phyloP scores from a whole-genome alignment of 2,888 invertebrate species.

The Volucella zonaria region DNA sequence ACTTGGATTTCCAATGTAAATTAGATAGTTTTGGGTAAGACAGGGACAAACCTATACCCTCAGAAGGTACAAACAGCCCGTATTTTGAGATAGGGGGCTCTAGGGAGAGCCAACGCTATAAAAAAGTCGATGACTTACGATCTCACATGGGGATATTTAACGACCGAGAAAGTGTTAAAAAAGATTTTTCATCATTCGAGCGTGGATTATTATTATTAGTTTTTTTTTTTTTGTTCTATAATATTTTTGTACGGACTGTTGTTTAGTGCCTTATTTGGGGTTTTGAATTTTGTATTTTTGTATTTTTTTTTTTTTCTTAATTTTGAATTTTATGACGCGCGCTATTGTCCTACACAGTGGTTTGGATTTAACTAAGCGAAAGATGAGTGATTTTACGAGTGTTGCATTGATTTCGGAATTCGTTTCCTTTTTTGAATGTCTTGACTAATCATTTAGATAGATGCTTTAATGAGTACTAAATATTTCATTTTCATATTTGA shows the following conservation, averaged over 20 bases:
- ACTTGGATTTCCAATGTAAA: constrained; percentile 56
- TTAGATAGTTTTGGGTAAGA: constrained; percentile 34
- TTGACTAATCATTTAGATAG: neutral
- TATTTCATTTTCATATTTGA: constrained; percentile 31
- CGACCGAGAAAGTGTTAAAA: constrained; percentile 73
- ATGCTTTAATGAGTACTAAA: constrained; percentile 29
- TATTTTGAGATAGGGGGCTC: constrained; percentile 3
- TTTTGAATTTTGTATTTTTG: too few species aligned
- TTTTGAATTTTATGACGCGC: constrained; percentile 55
- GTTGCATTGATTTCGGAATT: constrained; percentile 18
- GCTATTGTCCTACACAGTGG: constrained; percentile 42
- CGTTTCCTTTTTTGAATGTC: neutral
- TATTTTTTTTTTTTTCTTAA: constrained; percentile 50
- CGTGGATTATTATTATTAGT: constrained; percentile 57
- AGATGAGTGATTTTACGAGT: constrained; percentile 43
- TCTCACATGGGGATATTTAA: constrained; percentile 67
- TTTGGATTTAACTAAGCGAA: constrained; percentile 46
- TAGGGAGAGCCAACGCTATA: constrained; percentile 20
- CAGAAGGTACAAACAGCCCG: constrained; percentile 22
- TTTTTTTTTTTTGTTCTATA: constrained; percentile 27
- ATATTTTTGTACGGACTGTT: constrained; percentile 30
- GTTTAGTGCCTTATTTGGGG: constrained; percentile 32
- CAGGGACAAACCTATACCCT: constrained; percentile 7
- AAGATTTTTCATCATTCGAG: constrained; percentile 66
- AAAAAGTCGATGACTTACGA: constrained; percentile 65